A percentile compares a stretch with the other conserved stretches of the same genome.
These are phyloP conservation scores for Brachylomia viminalis DNA, from an alignment of 2,888 invertebrate genomes.

Conservation along the genomic window DNA sequence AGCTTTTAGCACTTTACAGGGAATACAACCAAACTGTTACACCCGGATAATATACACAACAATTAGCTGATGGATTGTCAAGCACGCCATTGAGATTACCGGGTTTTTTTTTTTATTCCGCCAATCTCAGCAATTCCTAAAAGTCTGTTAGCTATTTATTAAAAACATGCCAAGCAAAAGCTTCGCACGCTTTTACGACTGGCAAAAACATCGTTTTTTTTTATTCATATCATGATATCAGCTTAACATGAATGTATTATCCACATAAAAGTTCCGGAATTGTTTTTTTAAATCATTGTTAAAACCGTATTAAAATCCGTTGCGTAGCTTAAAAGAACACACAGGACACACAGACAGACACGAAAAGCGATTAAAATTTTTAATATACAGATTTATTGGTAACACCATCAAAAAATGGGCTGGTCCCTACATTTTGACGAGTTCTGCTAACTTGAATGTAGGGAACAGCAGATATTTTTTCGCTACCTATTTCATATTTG, in stretches of 20 bases:
- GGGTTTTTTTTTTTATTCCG: neutral
- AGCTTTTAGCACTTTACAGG: constrained; percentile 1
- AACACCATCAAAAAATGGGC: too few relatives aligned
- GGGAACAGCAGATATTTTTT: too few relatives aligned
- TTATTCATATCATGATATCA: neutral
- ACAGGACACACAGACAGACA: too few relatives aligned
- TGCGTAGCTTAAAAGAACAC: neutral
- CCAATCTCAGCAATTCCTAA: neutral
- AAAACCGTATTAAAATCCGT: neutral
- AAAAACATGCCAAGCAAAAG: too few relatives aligned
- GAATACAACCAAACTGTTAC: too few relatives aligned
- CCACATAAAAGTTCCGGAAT: neutral
- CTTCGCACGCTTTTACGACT: too few relatives aligned
- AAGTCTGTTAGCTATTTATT: too few relatives aligned
- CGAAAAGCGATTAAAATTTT: neutral
- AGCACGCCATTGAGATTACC: neutral
- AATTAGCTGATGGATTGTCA: neutral
- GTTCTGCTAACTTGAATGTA: too few relatives aligned
- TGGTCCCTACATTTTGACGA: too few relatives aligned
- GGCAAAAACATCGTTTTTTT: neutral
- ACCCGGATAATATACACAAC: neutral
- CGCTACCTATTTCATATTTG: too few relatives aligned
- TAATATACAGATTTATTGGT: too few relatives aligned
- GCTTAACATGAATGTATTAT: neutral
- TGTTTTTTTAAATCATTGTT: neutral